These are phyloP conservation scores for Volucella zonaria DNA, from an alignment of 2,888 invertebrate genomes.

Conservation along the genomic window DNA sequence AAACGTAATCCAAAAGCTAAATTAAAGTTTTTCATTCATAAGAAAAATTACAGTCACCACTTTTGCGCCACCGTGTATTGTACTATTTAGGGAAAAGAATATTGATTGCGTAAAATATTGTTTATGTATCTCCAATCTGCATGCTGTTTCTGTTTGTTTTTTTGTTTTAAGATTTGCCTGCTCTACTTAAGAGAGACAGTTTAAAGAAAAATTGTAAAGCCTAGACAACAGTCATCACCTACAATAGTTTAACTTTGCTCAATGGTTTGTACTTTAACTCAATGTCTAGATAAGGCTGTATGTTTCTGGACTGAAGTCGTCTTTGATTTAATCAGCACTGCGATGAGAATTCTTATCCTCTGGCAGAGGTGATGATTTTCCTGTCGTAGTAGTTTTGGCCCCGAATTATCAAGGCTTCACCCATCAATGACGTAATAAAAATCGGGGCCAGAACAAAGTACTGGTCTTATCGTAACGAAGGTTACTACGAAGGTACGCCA, in stretches of 20 bases:
- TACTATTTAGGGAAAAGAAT: constrained; percentile 64
- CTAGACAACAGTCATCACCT: not conserved
- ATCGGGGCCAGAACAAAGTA: too few relatives aligned
- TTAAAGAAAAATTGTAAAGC: constrained; percentile 15
- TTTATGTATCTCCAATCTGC: too few relatives aligned
- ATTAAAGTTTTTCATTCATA: too few relatives aligned
- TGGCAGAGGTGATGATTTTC: constrained; percentile 49
- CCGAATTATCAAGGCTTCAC: too few relatives aligned
- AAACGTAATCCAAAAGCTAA: too few relatives aligned
- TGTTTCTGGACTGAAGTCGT: constrained; percentile 60
- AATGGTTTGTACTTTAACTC: constrained; percentile 64
- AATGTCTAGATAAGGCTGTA: constrained; percentile 44
- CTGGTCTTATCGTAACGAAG: too few relatives aligned
- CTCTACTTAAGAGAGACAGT: constrained; percentile 43
- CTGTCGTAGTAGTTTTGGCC: too few relatives aligned
- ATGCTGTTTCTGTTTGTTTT: too few relatives aligned
- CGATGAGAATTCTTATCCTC: constrained; percentile 28
- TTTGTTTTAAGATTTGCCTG: constrained; percentile 64
- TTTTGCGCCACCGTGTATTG: too few relatives aligned
- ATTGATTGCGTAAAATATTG: constrained; percentile 45
- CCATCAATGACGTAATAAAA: too few relatives aligned
- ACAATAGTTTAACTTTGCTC: constrained; percentile 67
- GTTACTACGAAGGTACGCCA: too few relatives aligned
- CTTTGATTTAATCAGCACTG: constrained; percentile 41
- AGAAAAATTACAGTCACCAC: too few relatives aligned